A percentile compares a stretch with the other conserved stretches of the same genome.
Conservation (phyloP, 2,113 vertebrate genomes). For the Plecturocebus donacophilus region DNA sequence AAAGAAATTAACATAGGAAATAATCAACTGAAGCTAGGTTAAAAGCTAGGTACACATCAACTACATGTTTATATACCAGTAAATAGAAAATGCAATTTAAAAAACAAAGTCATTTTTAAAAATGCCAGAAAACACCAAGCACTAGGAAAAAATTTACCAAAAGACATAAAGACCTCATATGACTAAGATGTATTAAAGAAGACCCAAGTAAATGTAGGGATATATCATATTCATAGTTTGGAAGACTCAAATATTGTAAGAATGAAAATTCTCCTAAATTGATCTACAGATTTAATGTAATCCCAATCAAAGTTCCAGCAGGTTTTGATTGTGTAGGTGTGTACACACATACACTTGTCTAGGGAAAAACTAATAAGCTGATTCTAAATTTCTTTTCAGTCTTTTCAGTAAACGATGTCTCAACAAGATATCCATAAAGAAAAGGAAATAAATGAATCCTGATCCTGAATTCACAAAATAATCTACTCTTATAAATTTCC, state of each 20-base stretch:
- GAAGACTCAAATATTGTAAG: neutral
- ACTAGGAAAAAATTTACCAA: neutral
- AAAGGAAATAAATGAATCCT: neutral
- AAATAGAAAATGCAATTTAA: neutral
- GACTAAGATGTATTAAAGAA: neutral
- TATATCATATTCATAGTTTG: neutral
- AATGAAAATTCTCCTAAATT: neutral
- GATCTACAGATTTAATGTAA: neutral
- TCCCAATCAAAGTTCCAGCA: neutral
- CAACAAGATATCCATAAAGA: neutral
- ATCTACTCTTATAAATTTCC: neutral
- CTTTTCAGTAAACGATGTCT: neutral
- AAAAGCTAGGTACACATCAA: neutral
- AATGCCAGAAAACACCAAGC: neutral
- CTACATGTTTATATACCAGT: neutral
- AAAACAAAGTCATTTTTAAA: neutral
- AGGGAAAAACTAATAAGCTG: neutral
- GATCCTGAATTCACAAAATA: neutral
- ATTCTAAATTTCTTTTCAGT: neutral
- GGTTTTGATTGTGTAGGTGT: neutral
- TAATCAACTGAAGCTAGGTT: neutral
- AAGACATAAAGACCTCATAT: neutral
- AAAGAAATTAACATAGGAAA: neutral
- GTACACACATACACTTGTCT: neutral
- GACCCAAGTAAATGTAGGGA: neutral